Conservation (phyloP, 2,797 vertebrate genomes). For the Coranthus polyacanthus region DNA sequence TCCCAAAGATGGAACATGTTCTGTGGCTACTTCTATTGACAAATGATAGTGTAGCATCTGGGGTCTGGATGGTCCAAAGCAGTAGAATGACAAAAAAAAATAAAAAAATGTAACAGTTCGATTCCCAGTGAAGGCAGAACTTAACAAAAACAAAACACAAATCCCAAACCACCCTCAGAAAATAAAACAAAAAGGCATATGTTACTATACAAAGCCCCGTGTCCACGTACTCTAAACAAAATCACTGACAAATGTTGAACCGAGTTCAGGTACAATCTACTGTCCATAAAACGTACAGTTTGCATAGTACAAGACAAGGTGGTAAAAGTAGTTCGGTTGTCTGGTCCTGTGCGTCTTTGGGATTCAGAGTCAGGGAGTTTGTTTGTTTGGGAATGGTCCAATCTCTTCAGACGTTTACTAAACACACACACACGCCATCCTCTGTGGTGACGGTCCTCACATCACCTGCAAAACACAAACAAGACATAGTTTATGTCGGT, state of each 20-base stretch:
- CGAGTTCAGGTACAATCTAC: constrained; percentile 88
- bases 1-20: constrained; percentile 50
- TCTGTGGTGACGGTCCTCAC: constrained; percentile 64
- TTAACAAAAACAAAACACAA: constrained; percentile 79
- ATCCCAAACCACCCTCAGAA: constrained; percentile 81
- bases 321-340: constrained; percentile 78
- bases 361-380: constrained; percentile 78
- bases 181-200: constrained; percentile 61
- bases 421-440: constrained; percentile 21
- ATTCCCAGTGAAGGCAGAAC: constrained; percentile 86
- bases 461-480: constrained; percentile 71
- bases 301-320: constrained; percentile 97
- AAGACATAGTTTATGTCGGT: too few relatives aligned
- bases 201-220: constrained; percentile 86
- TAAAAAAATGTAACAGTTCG: constrained; percentile 82
- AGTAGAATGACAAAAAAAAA: constrained; percentile 85
- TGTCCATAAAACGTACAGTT: constrained; percentile 92
- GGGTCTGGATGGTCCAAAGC: constrained; percentile 73
- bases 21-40: constrained; percentile 67
- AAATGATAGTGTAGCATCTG: constrained; percentile 63
- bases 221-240: constrained; percentile 87
- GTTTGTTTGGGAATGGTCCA: constrained; percentile 62
- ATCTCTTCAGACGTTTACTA: constrained; percentile 37
- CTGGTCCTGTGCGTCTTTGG: constrained; percentile 92
- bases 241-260: constrained; percentile 87